These are phyloP conservation scores for Myotis lucifugus DNA, from an alignment of 2,113 vertebrate species.

Conservation along the genomic window DNA sequence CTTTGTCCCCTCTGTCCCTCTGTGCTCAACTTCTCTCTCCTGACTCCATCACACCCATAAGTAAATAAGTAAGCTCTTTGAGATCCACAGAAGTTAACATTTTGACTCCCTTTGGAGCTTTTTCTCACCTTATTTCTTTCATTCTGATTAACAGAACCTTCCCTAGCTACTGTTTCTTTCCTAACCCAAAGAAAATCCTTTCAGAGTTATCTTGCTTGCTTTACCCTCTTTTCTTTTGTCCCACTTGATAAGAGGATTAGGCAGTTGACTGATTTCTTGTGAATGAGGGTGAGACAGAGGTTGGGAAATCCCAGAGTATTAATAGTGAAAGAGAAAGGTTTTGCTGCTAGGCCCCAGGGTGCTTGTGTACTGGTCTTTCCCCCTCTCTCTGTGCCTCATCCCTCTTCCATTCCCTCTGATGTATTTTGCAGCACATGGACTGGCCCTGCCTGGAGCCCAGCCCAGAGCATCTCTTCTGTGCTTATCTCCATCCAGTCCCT, in stretches of 20 bases:
- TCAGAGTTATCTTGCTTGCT: background rate
- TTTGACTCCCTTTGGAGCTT: conserved; percentile 40
- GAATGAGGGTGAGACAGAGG: conserved; percentile 43
- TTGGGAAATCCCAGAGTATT: conserved; percentile 52
- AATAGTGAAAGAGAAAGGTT: conserved; percentile 63
- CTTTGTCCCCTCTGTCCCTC: background rate
- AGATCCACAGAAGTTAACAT: background rate
- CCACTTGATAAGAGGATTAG: conserved; percentile 41
- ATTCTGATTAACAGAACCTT: background rate
- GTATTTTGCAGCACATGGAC: conserved; percentile 93
- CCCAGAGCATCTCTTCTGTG: conserved; percentile 98
- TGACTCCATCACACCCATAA: background rate
- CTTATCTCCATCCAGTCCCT: conserved; percentile 99
- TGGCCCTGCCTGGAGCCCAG: conserved; percentile 98
- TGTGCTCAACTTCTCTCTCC: background rate
- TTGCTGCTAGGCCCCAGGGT: background rate
- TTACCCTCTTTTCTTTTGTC: background rate
- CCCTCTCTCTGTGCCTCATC: background rate
- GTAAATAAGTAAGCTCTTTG: background rate
- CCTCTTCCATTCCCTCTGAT: background rate
- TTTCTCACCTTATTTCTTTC: conserved; percentile 30
- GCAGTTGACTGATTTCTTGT: conserved; percentile 53
- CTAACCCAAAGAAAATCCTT: conserved; percentile 19
- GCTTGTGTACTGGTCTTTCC: background rate
- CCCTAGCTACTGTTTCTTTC: background rate